Evolutionary conservation across 92 coral and sea anemone species (phyloP).

Genomic region (Diadumene lineata): DNA sequence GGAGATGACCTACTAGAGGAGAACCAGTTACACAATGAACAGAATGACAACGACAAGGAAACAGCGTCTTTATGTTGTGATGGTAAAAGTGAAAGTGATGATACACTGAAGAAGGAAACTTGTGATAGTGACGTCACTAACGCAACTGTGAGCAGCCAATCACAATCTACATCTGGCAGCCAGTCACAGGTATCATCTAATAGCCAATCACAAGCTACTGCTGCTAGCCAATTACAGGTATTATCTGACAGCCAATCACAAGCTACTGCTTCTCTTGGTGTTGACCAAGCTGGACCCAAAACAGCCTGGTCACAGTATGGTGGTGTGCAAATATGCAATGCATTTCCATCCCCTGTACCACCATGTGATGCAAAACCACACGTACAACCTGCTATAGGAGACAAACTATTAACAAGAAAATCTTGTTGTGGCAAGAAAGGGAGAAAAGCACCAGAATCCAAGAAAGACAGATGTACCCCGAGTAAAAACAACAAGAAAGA

Average conservation of each 20-base stretch:
- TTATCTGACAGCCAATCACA: too few species aligned
- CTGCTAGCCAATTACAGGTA: not conserved
- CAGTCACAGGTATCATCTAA: too few species aligned
- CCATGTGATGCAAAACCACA: slow-evolving; percentile 49
- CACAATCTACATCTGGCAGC: too few species aligned
- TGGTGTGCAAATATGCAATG: slow-evolving; percentile 70
- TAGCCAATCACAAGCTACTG: too few species aligned
- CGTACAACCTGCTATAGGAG: slow-evolving; percentile 69
- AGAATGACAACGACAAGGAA: not conserved
- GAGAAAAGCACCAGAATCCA: slow-evolving; percentile 28
- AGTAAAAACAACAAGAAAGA: slow-evolving; percentile 29
- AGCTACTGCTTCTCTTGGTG: not conserved
- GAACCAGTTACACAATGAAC: too few species aligned
- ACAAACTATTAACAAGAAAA: slow-evolving; percentile 27
- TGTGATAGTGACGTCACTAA: too few species aligned
- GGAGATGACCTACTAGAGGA: too few species aligned
- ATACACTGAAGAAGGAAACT: not conserved
- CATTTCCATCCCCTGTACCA: slow-evolving; percentile 92
- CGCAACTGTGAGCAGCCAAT: too few species aligned
- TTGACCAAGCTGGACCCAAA: slow-evolving; percentile 27
- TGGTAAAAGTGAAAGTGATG: not conserved
- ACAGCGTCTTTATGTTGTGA: not conserved
- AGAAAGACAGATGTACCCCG: slow-evolving; percentile 11
- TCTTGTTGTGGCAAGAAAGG: slow-evolving; percentile 20
- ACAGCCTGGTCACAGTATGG: slow-evolving; percentile 56